phyloP scores from a whole-genome alignment of 2,797 vertebrate species.

The Artibeus lituratus region DNA sequence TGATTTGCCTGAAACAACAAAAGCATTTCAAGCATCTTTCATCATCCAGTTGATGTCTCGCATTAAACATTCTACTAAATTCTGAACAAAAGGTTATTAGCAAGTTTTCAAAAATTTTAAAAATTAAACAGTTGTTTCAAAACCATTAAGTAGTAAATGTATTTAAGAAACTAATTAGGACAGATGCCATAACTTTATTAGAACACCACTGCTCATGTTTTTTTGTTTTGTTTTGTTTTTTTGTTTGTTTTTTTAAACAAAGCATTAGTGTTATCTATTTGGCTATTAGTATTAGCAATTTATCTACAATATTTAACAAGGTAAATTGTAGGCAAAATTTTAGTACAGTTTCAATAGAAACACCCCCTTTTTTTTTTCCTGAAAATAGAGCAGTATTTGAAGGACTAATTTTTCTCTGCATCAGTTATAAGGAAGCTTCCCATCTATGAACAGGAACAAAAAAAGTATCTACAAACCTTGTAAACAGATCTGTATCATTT shows the following conservation, averaged over 20 bases:
- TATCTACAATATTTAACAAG: constrained; percentile 99
- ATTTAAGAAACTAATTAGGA: constrained; percentile 95
- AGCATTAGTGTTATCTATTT: constrained; percentile 99
- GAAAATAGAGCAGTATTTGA: constrained; percentile 99
- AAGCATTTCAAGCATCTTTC: constrained; percentile 93
- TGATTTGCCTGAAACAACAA: constrained; percentile 93
- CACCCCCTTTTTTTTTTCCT: constrained; percentile 91
- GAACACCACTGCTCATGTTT: constrained; percentile 90
- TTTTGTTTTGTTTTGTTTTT: constrained; percentile 73
- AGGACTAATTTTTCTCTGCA: constrained; percentile 94
- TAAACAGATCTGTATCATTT: constrained; percentile 99
- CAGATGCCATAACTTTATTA: constrained; percentile 93
- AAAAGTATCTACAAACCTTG: constrained; percentile 99
- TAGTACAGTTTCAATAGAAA: constrained; percentile 99
- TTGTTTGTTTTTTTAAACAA: constrained; percentile 80
- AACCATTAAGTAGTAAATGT: constrained; percentile 96
- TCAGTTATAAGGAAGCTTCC: constrained; percentile 98
- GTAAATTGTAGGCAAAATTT: constrained; percentile 99
- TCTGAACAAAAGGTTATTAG: constrained; percentile 87
- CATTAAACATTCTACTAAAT: constrained; percentile 88
- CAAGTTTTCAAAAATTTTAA: constrained; percentile 90
- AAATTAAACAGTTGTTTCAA: constrained; percentile 91
- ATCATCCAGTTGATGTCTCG: constrained; percentile 90
- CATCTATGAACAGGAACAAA: constrained; percentile 96
- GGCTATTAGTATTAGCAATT: constrained; percentile 98